These are phyloP conservation scores for Nasonovia ribisnigri DNA, from an alignment of 2,888 invertebrate genomes.

Conservation along the genomic window DNA sequence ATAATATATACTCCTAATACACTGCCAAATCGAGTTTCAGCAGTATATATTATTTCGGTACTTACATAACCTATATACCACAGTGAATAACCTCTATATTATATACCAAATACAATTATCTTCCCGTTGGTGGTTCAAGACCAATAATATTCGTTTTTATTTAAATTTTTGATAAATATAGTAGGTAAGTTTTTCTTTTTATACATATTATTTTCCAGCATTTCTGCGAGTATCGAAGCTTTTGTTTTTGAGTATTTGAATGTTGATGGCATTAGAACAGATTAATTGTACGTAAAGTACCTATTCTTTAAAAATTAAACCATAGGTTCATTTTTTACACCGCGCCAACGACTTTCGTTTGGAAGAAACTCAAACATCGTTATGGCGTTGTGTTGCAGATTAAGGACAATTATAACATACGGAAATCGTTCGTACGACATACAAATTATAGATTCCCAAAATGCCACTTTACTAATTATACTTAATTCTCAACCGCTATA, in stretches of 20 bases:
- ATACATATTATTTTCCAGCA: too few species aligned
- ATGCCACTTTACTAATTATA: neutral
- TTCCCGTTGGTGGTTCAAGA: too few species aligned
- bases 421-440: neutral
- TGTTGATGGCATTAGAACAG: neutral
- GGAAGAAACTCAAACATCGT: neutral
- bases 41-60: too few species aligned
- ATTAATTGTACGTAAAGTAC: neutral
- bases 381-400: neutral
- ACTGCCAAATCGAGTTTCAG: too few species aligned
- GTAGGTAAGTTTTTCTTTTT: too few species aligned
- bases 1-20: too few species aligned
- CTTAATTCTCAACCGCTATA: neutral
- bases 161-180: too few species aligned
- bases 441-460: neutral
- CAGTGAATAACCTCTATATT: too few species aligned
- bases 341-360: neutral
- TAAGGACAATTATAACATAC: neutral
- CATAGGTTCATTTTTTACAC: neutral
- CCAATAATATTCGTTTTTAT: too few species aligned
- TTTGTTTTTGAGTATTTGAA: neutral
- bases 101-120: too few species aligned
- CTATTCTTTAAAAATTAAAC: neutral
- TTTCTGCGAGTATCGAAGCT: too few species aligned
- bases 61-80: too few species aligned